Base-by-base conservation (phyloP, 2,113 vertebrate genomes). In the Steatornis caripensis region DNA sequence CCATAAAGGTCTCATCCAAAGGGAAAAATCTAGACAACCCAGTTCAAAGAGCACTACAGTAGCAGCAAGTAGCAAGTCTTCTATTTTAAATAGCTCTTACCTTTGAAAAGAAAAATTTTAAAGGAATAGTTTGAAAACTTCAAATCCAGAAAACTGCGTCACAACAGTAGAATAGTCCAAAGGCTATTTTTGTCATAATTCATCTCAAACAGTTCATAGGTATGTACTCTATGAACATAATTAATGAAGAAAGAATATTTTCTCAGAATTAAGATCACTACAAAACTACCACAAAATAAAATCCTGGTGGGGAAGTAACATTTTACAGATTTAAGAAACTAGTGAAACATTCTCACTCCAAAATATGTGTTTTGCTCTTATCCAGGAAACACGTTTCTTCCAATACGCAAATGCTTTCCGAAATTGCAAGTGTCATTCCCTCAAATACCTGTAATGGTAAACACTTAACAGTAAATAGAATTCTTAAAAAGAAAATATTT, bases 1-100 rank as follows among this genome's bases (percentile, higher is more conserved):
- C 94, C 74, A 72, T 27, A 60, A 79, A 87, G 65, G 53, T 84
- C 87, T 93, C 81, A 91, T 64, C 87, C 91, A 79, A 84, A 82
- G 54, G 84, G 91, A 91, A 83, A 91, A 87, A 90, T 60, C 70
- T 30, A 76, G 78, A 85, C 65, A 69, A 37, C 29, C 21, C 11
- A 54, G 78, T 89, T 90, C 87, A 95, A 95, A 96, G 91, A 93
- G 89, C 65, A 87, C 13, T 0, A 37, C 7, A 3, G 91, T 60
- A 90, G 82, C 79, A 94, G 87, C 54, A 89, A 95, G 58, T 69
- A 90, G 41, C n/a, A 80, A 96, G 13, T 19, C 29, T 74, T 70
- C 41, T 11, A 58, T 70, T 94, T 76, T 64, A 89, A 90, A 90
- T 18, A 61, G 15, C 30, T 61, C 49, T 69, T 76, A 72, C 27